phyloP scores from a whole-genome alignment of 2,888 invertebrate species.

The Polydesmus complanatus region DNA sequence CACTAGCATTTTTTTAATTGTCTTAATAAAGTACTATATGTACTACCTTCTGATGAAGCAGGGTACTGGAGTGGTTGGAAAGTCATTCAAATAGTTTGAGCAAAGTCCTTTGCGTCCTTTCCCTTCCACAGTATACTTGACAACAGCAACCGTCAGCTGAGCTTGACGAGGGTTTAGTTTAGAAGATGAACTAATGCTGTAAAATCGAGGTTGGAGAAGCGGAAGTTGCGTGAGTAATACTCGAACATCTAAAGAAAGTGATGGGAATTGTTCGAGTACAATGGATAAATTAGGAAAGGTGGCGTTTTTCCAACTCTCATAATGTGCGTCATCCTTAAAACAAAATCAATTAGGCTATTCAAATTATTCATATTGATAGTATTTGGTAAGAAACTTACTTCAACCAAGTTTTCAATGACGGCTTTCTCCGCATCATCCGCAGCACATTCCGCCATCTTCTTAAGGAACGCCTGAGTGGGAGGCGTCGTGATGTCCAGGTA shows the following conservation, averaged over 20 bases:
- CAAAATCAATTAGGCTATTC: too few relatives aligned
- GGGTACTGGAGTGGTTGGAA: conserved; percentile 38
- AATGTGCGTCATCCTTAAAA: conserved; percentile 76
- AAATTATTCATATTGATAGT: too few relatives aligned
- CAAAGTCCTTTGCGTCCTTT: conserved; percentile 84
- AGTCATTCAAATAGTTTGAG: conserved; percentile 62
- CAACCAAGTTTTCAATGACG: too few relatives aligned
- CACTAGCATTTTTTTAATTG: too few relatives aligned
- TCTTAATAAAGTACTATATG: neutral
- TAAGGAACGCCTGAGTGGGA: conserved; percentile 69
- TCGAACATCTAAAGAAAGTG: conserved; percentile 66
- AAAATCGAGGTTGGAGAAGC: conserved; percentile 78
- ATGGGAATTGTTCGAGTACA: conserved; percentile 74
- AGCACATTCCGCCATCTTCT: conserved; percentile 67
- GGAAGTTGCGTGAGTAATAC: conserved; percentile 67
- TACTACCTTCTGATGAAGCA: conserved; percentile 63
- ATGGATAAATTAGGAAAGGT: conserved; percentile 70
- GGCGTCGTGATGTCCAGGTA: conserved; percentile 87
- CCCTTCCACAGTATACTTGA: conserved; percentile 71
- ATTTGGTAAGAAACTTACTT: too few relatives aligned
- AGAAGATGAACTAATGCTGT: conserved; percentile 84
- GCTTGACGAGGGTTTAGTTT: conserved; percentile 59
- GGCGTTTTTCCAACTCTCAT: conserved; percentile 88
- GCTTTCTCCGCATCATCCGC: conserved; percentile 60
- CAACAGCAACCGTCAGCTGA: conserved; percentile 83